Base-by-base conservation (phyloP, 2,888 invertebrate genomes). In the Diploptera punctata region DNA sequence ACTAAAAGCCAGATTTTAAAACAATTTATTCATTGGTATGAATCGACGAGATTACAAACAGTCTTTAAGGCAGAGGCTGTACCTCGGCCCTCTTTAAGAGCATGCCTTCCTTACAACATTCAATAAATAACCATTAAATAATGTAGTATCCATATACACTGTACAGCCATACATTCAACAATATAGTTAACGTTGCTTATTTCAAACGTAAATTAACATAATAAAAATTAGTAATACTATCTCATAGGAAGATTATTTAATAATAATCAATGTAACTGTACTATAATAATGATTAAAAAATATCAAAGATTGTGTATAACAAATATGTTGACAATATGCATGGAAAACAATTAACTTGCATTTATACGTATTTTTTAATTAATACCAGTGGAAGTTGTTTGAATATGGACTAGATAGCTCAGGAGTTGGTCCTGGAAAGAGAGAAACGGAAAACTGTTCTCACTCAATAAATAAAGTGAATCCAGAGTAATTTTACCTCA, bases 21-120 rank as follows among this genome's bases (percentile, higher is more conserved):
- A 65, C 33, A 10, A 33, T 68, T 68, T 68, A 68, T 68, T 68
- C 52, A 31, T 54, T 67, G 29, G 49, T 67, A 68, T 19, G 54
- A 68, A 68, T 68, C 24, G 33, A 52, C 21, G 54, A 68, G 33
- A 52, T n/a, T 54, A 68, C 60, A 60, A 60, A 60, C 52, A 68
- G 68, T 68, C 68, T 68, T 68, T 16, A 68, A 68, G 44, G 68
- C 21, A 43, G 54, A 52, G 33, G 61, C 18, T 19, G 13, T 19
- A 9, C 24, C 38, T 61, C 31, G 38, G 10, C 38, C 19, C 38
- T 60, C 18, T 60, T 31, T 31, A 60, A 60, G 60, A 60, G 18
- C 47, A 47, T n/a, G 47, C 47, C 21, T 21, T 19, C 18, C 60
- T 61, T 61, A 61, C 33, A 61, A 33, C 60, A 61, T 7, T 33